A percentile compares a stretch with the other conserved stretches of the same genome.
Conservation (phyloP, 2,888 invertebrate species). For the Rosalia funebris region DNA sequence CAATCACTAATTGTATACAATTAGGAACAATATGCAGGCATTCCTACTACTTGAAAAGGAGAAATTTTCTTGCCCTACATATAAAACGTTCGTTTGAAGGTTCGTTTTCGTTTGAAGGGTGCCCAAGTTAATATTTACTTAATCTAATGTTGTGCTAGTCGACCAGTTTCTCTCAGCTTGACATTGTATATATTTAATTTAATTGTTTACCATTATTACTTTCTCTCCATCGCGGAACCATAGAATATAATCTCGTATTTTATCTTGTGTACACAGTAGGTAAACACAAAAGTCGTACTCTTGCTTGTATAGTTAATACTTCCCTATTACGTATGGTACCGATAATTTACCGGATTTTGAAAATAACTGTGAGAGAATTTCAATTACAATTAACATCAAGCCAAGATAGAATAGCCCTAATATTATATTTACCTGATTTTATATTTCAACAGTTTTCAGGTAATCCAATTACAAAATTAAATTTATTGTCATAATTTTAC, state of each 20-base stretch:
- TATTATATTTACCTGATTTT: too few species aligned
- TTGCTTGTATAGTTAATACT: background rate
- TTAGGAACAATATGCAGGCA: too few species aligned
- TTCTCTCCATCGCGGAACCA: constrained; percentile 16
- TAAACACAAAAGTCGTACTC: background rate
- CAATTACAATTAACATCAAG: too few species aligned
- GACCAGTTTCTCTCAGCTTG: background rate
- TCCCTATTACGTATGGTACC: too few species aligned
- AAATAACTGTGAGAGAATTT: too few species aligned
- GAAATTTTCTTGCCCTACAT: background rate
- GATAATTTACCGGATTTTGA: too few species aligned
- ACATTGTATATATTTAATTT: constrained; percentile 13
- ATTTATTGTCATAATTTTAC: too few species aligned
- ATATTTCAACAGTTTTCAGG: too few species aligned
- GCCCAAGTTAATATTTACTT: background rate
- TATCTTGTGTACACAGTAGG: constrained; percentile 7
- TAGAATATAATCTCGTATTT: background rate
- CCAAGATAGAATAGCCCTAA: too few species aligned
- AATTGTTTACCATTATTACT: constrained; percentile 22
- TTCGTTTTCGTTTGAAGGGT: background rate
- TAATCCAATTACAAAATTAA: too few species aligned
- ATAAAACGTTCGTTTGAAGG: background rate
- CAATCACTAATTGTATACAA: too few species aligned
- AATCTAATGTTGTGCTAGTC: background rate
- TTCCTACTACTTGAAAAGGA: too few species aligned